phyloP scores from a whole-genome alignment of 1,140 invertebrate genomes.

The Zeugodacus cucurbitae region DNA sequence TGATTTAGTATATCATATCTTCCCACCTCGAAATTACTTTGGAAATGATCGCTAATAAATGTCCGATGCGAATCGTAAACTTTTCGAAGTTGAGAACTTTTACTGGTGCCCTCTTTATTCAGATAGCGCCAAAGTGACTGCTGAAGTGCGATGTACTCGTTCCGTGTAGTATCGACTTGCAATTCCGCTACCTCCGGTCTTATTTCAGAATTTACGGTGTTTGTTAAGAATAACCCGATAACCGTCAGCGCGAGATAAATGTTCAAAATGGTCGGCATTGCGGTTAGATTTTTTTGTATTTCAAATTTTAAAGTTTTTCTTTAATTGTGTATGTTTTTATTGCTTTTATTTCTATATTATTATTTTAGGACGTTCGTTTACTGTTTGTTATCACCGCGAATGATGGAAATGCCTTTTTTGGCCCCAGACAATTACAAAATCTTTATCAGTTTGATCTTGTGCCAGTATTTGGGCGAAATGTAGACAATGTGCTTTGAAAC shows the following conservation, averaged over 20 bases:
- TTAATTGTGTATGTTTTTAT: too few species aligned
- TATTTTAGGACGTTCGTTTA: background rate
- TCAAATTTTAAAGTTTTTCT: too few species aligned
- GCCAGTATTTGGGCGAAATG: too few species aligned
- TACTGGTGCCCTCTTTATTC: conserved; percentile 50
- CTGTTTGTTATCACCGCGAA: background rate
- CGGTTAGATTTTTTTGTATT: background rate
- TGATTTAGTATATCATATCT: conserved; percentile 55
- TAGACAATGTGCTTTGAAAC: too few species aligned
- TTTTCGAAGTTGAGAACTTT: conserved; percentile 55
- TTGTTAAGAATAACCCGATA: background rate
- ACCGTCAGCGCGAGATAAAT: background rate
- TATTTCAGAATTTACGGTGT: background rate
- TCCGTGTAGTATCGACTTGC: conserved; percentile 69
- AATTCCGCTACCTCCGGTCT: background rate
- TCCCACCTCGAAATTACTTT: conserved; percentile 46
- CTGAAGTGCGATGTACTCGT: conserved; percentile 67
- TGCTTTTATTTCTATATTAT: background rate
- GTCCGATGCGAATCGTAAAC: conserved; percentile 55
- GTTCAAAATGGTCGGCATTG: background rate
- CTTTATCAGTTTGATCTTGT: too few species aligned
- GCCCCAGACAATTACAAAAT: background rate
- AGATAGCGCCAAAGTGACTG: conserved; percentile 58
- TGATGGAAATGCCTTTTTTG: background rate
- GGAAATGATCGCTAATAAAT: conserved; percentile 51